Conservation (phyloP, 2,797 vertebrate species). For the Spinibarbus caldwelli region DNA sequence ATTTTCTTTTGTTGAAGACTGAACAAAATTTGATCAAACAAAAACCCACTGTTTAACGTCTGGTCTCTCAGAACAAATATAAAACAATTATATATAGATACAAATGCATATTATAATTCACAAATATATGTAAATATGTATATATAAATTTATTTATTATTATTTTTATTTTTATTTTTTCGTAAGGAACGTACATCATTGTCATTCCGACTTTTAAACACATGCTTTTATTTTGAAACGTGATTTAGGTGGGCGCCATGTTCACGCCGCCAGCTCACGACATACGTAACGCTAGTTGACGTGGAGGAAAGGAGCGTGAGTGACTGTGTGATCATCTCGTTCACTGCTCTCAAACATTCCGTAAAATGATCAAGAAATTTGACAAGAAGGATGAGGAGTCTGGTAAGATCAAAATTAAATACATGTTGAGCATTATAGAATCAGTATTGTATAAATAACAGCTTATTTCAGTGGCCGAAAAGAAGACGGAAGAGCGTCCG, state of each 20-base stretch:
- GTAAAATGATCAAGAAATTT: slow-evolving; percentile 96
- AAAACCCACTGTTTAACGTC: background rate
- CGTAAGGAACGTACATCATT: background rate
- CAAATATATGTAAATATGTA: background rate
- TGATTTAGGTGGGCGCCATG: background rate
- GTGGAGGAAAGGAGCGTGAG: slow-evolving; percentile 50
- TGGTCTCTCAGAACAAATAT: background rate
- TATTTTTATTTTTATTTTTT: too few relatives aligned
- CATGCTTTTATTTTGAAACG: slow-evolving; percentile 48
- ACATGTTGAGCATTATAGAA: background rate
- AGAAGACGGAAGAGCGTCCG: slow-evolving; percentile 18
- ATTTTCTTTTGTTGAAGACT: background rate
- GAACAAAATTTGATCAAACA: background rate
- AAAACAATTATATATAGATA: background rate
- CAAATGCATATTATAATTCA: too few relatives aligned
- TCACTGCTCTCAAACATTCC: slow-evolving; percentile 65
- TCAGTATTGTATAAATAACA: background rate
- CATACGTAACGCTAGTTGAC: too few relatives aligned
- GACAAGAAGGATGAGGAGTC: slow-evolving; percentile 99
- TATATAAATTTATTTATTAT: background rate
- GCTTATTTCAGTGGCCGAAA: background rate
- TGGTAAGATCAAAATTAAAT: slow-evolving; percentile 76
- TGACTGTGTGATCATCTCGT: background rate
- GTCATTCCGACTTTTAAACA: background rate
- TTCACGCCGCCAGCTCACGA: slow-evolving; percentile 33